Conservation (phyloP, 2,888 invertebrate genomes). For the Himalopsyche anomala region DNA sequence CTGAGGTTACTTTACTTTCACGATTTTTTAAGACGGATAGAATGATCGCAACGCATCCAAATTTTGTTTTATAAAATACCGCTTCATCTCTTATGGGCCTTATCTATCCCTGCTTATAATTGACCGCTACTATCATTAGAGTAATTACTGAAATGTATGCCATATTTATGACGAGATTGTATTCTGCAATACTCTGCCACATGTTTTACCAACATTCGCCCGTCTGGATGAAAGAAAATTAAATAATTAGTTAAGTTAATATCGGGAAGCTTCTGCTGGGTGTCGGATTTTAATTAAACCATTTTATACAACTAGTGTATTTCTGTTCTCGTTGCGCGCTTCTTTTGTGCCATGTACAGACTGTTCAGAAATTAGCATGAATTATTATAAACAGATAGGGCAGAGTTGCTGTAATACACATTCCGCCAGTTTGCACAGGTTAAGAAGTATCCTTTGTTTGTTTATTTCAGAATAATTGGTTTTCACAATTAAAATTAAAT, state of each 20-base stretch:
- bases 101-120: too few relatives aligned
- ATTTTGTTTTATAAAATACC: too few relatives aligned
- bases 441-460: neutral
- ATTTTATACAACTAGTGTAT: slow-evolving; percentile 7
- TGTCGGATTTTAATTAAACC: slow-evolving; percentile 38
- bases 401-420: neutral
- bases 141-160: too few relatives aligned
- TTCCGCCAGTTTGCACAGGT: too few relatives aligned
- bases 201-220: neutral
- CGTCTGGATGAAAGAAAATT: slow-evolving; percentile 9
- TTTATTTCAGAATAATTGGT: slow-evolving; percentile 3
- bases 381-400: slow-evolving; percentile 32
- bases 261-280: slow-evolving; percentile 24
- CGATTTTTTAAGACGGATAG: too few relatives aligned
- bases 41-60: too few relatives aligned
- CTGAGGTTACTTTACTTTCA: too few relatives aligned
- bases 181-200: neutral
- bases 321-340: neutral
- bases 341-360: slow-evolving; percentile 40
- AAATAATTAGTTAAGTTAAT: slow-evolving; percentile 38
- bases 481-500: neutral
- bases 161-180: neutral
- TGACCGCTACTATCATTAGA: too few relatives aligned
- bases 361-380: slow-evolving; percentile 32
- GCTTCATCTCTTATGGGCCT: too few relatives aligned